phyloP scores from a whole-genome alignment of 2,797 vertebrate species.

The Sebastes jordani region DNA sequence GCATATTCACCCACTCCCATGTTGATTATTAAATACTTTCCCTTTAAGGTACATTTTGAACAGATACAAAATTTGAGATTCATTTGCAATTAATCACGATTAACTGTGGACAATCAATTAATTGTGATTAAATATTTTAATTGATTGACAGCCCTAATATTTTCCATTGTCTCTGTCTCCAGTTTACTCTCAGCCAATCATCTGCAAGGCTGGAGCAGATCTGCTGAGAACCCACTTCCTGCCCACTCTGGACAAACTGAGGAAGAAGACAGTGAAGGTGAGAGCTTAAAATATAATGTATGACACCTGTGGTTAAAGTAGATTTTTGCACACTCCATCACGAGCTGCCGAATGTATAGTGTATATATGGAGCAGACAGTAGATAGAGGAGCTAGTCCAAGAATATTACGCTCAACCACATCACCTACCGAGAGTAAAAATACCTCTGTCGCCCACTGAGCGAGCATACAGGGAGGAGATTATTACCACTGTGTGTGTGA shows the following conservation, averaged over 20 bases:
- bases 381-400: neutral
- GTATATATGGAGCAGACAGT: slow-evolving; percentile 3
- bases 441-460: neutral
- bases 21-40: too few species aligned
- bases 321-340: neutral
- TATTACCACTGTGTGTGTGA: neutral
- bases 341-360: neutral
- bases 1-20: too few species aligned
- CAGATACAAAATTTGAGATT: too few species aligned
- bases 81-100: too few species aligned
- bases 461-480: neutral
- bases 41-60: too few species aligned
- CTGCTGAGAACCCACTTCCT: slow-evolving; percentile 94
- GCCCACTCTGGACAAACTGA: slow-evolving; percentile 94
- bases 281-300: slow-evolving; percentile 10
- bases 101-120: too few species aligned
- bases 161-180: slow-evolving; percentile 19
- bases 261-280: slow-evolving; percentile 94
- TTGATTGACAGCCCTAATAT: neutral
- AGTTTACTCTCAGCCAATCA: slow-evolving; percentile 98
- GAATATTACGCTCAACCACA: neutral
- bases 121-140: too few species aligned
- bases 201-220: slow-evolving; percentile 93
- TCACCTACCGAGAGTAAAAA: neutral
- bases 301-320: neutral